phyloP scores from a whole-genome alignment of 2,888 invertebrate genomes.

The Sericinus montela region DNA sequence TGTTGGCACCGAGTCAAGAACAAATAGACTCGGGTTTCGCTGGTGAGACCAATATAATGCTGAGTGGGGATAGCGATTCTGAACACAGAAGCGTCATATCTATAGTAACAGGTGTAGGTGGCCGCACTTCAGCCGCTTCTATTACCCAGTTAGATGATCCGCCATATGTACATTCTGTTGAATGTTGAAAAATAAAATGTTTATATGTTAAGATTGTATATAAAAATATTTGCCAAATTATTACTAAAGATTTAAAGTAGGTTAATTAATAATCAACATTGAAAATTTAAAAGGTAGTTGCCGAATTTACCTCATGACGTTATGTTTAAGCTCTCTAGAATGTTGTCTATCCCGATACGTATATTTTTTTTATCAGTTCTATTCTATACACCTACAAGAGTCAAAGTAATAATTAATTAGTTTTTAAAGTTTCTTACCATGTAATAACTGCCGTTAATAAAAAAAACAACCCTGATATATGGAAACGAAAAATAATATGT shows the following conservation, averaged over 20 bases:
- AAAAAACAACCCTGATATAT: too few relatives aligned
- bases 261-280: not conserved
- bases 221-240: slow-evolving; percentile 24
- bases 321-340: too few relatives aligned
- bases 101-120: slow-evolving; percentile 61
- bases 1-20: slow-evolving; percentile 43
- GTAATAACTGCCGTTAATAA: too few relatives aligned
- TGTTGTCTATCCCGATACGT: too few relatives aligned
- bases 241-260: slow-evolving; percentile 4
- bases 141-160: slow-evolving; percentile 55
- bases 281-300: too few relatives aligned
- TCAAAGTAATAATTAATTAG: too few relatives aligned
- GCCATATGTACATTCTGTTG: slow-evolving; percentile 59
- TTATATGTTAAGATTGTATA: slow-evolving; percentile 24
- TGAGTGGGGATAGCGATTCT: slow-evolving; percentile 72
- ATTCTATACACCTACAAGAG: too few relatives aligned
- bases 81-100: slow-evolving; percentile 73
- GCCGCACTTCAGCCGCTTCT: slow-evolving; percentile 53
- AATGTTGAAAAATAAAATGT: slow-evolving; percentile 40
- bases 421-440: too few relatives aligned
- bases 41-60: slow-evolving; percentile 68
- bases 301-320: too few relatives aligned
- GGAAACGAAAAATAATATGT: too few relatives aligned
- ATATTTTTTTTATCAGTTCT: too few relatives aligned
- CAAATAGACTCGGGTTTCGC: slow-evolving; percentile 71